A percentile compares a stretch with the other conserved stretches of the same genome.
phyloP scores from a whole-genome alignment of 37 sponge, comb jelly and placozoan genomes.

The Spongilla lacustris region DNA sequence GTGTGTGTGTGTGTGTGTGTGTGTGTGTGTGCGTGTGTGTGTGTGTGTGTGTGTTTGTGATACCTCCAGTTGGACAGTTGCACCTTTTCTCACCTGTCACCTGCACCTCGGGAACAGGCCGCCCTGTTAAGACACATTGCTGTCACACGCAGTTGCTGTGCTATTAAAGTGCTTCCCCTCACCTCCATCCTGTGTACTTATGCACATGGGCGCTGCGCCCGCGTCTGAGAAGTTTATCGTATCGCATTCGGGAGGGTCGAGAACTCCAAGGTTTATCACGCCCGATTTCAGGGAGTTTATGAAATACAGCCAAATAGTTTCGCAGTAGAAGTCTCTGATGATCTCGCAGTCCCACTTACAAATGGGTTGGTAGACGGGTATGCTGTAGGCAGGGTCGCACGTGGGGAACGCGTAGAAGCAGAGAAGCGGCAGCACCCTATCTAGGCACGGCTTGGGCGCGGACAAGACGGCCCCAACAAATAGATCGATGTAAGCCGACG shows the following conservation, averaged over 20 bases:
- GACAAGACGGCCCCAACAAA: background rate
- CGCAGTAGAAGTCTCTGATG: constrained; percentile 51
- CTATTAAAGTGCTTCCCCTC: background rate
- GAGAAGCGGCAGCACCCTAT: constrained; percentile 46
- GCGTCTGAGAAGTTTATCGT: constrained; percentile 33
- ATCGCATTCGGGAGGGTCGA: constrained; percentile 53
- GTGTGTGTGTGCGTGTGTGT: background rate
- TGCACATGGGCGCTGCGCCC: constrained; percentile 70
- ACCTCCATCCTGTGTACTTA: constrained; percentile 63
- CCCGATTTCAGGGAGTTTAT: background rate
- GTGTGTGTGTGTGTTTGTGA: constrained; percentile 9
- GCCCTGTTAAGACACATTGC: background rate
- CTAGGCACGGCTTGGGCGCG: constrained; percentile 20
- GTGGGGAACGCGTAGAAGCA: constrained; percentile 71
- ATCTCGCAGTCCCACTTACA: constrained; percentile 63
- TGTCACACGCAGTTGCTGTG: background rate
- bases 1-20: constrained; percentile 3
- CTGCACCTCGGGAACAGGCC: no score
- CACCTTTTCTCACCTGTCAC: background rate
- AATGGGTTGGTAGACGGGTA: constrained; percentile 57
- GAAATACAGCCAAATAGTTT: constrained; percentile 16
- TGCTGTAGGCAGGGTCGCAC: constrained; percentile 60
- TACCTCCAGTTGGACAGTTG: no score
- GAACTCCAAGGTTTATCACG: constrained; percentile 3
- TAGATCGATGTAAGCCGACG: background rate